Percentiles rank a stretch among this genome's conserved stretches.
Conservation (phyloP, 2,797 vertebrate genomes). For the Serranus cabrilla region DNA sequence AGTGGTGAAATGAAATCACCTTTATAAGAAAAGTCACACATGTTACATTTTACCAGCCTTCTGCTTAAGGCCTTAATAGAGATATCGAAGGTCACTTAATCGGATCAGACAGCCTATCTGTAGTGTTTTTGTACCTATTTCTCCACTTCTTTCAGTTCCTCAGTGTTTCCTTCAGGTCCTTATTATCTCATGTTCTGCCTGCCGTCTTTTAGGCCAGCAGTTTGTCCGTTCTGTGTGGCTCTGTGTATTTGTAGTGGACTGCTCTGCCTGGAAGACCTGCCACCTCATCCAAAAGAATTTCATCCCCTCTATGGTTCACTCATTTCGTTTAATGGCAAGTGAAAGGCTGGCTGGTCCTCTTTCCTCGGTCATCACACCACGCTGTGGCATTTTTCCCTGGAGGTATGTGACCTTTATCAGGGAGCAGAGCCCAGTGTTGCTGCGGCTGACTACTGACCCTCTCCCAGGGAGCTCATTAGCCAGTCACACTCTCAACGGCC, state of each 20-base stretch:
- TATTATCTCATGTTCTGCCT: slow-evolving; percentile 16
- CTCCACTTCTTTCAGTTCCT: neutral
- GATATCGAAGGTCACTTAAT: slow-evolving; percentile 1
- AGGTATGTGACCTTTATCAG: slow-evolving; percentile 81
- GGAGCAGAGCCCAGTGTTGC: slow-evolving; percentile 71
- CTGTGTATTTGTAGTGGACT: slow-evolving; percentile 28
- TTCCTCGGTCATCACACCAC: slow-evolving; percentile 60
- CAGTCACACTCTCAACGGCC: slow-evolving; percentile 64
- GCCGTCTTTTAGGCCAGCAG: slow-evolving; percentile 28
- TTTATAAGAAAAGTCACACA: neutral
- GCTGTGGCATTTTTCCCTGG: slow-evolving; percentile 73
- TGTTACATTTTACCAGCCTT: neutral
- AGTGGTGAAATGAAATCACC: neutral
- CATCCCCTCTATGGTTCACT: slow-evolving; percentile 49
- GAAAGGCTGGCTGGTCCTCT: slow-evolving; percentile 52
- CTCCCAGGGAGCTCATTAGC: slow-evolving; percentile 81
- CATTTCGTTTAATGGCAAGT: slow-evolving; percentile 57
- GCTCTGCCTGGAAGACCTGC: slow-evolving; percentile 24
- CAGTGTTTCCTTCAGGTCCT: slow-evolving; percentile 27
- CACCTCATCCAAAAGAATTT: slow-evolving; percentile 53
- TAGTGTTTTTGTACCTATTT: slow-evolving; percentile 4
- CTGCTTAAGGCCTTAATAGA: slow-evolving; percentile 10
- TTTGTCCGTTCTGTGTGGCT: slow-evolving; percentile 28
- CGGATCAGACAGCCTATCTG: slow-evolving; percentile 1
- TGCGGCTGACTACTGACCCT: slow-evolving; percentile 73